phyloP scores from a whole-genome alignment of 2,888 invertebrate genomes.

The Acleris literana region DNA sequence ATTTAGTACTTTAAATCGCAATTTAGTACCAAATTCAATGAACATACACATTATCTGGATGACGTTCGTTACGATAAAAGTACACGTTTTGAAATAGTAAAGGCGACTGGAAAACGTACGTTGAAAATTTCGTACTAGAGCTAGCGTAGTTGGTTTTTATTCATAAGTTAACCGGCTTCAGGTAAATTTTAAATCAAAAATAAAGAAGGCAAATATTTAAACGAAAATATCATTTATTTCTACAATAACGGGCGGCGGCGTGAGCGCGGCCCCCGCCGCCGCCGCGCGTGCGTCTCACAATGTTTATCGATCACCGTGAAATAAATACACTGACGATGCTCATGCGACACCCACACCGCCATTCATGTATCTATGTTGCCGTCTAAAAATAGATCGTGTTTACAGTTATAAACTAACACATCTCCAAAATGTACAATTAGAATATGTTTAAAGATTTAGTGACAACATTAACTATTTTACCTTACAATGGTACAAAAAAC shows the following conservation, averaged over 20 bases:
- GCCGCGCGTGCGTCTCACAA: conserved; percentile 77
- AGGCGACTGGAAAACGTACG: no score
- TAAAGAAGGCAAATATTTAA: conserved; percentile 71
- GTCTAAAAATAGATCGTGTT: conserved; percentile 71
- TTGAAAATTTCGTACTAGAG: no score
- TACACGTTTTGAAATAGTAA: no score
- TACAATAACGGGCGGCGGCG: conserved; percentile 74
- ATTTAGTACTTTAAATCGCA: no score
- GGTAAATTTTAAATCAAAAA: conserved; percentile 40
- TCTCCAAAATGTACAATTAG: conserved; percentile 68
- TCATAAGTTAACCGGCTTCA: no score
- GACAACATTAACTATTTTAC: conserved; percentile 75
- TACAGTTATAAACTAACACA: conserved; percentile 65
- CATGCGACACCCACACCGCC: conserved; percentile 62
- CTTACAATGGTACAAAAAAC: conserved; percentile 70
- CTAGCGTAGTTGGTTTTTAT: no score
- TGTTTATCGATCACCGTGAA: conserved; percentile 75
- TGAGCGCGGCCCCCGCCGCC: conserved; percentile 55
- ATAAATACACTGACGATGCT: conserved; percentile 75
- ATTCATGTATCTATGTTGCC: conserved; percentile 71
- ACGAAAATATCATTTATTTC: conserved; percentile 84
- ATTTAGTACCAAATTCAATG: no score
- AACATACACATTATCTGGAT: no score
- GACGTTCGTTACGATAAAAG: no score
- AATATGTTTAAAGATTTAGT: conserved; percentile 72